Conservation (phyloP, 2,888 invertebrate species). For the Himalopsyche anomala region DNA sequence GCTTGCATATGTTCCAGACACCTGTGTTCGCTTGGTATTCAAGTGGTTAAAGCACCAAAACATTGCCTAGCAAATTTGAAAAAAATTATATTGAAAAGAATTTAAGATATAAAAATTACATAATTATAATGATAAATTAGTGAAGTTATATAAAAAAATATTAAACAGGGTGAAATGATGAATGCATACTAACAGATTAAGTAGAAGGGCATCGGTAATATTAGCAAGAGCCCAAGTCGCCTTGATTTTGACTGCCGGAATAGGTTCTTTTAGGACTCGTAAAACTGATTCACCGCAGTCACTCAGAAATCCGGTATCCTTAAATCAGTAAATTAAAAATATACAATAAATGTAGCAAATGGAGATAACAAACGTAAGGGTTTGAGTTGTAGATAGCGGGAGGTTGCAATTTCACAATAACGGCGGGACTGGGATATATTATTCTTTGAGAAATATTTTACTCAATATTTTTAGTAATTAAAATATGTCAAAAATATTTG, state of each 20-base stretch:
- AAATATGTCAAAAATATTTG: no score
- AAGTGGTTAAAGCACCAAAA: constrained; percentile 54
- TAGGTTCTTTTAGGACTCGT: constrained; percentile 80
- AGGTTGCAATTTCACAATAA: neutral
- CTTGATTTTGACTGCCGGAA: constrained; percentile 84
- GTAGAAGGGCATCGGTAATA: constrained; percentile 87
- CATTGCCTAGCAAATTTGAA: neutral
- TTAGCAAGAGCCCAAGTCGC: constrained; percentile 93
- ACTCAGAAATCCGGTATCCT: constrained; percentile 83
- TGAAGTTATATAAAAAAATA: no score
- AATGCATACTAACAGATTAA: constrained; percentile 78
- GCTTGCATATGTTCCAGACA: no score
- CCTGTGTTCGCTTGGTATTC: no score
- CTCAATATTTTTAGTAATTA: no score
- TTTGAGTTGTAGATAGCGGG: neutral
- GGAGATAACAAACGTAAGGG: no score
- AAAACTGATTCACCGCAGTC: constrained; percentile 87
- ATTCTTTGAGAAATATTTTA: neutral
- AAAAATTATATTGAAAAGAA: neutral
- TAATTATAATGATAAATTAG: no score
- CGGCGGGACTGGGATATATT: neutral
- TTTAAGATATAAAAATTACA: no score
- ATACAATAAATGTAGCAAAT: no score
- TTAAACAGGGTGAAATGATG: neutral
- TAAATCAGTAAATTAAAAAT: constrained; percentile 51